Evolutionary conservation across 1,140 invertebrate genomes (phyloP), one percentile per base, ranked within the genome.

Genomic region (Camponotus floridanus): DNA sequence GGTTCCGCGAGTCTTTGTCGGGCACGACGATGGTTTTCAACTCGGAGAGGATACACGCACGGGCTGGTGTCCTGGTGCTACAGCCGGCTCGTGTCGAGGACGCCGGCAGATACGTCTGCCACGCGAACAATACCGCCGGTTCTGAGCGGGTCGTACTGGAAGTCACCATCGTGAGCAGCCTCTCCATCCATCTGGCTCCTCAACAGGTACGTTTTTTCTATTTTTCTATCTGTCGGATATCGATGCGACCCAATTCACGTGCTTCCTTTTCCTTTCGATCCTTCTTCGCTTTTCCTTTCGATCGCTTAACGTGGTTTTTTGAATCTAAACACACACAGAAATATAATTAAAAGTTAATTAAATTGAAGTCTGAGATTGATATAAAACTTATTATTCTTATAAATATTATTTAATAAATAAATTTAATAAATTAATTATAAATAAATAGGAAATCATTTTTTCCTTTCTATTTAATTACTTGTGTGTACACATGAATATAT

Each of bases 61-160:
- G 96, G 95, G 94, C 96, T 93, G 90, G 97, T 95, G 85, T 97
- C 95, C 48, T 97, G 96, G 85, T 97, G 95, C 93, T 97, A 91
- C 90, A 95, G 88, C 93, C 94, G 89, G 96, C 97, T 39, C 95
- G 97, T 78, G 94, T 97, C 76, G 97, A 98, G 91, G 98, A 98
- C 92, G 96, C 97, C 70, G 98, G 98, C 64, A 96, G 97, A 91
- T 98, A 98, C 94, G 96, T 98, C 76, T 98, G 98, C 94, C 97
- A 97, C 95, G 97, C 98, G 33, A 98, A 98, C 95, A 98, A 98
- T 93, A 98, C 97, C 9, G 97, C 97, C 1, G 98, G 98, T 13
- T 97, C 97, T 90, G 98, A 98, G 94, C 97, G 97, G 88, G 97
- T 98, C 61, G 97, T 98, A 93, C 97, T 98, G 91, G 97, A 97